phyloP scores from a whole-genome alignment of 35 echinoderm and acorn worm genomes.

The Chiridota heheva region DNA sequence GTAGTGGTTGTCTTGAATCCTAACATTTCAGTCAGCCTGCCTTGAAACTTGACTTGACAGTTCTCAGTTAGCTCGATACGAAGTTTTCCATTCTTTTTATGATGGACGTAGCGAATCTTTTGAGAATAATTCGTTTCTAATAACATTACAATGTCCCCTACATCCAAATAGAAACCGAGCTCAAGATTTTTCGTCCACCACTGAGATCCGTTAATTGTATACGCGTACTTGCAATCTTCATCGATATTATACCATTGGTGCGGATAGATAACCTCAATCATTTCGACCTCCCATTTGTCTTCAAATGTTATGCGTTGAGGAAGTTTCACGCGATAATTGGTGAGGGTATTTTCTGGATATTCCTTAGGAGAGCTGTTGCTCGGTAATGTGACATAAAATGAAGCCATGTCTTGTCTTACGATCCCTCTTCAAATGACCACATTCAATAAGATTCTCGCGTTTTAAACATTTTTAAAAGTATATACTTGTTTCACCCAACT shows the following conservation, averaged over 20 bases:
- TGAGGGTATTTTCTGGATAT: conserved; percentile 31
- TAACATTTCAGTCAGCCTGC: conserved; percentile 19
- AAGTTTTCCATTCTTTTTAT: conserved; percentile 22
- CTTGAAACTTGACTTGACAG: neutral
- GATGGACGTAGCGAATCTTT: conserved; percentile 8
- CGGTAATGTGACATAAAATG: conserved; percentile 20
- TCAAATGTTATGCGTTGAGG: conserved; percentile 20
- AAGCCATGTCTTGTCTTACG: no score
- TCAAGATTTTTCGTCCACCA: conserved; percentile 1
- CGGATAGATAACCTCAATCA: conserved; percentile 18
- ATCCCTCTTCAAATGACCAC: no score
- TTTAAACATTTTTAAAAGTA: no score
- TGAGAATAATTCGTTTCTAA: neutral
- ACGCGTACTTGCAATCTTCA: neutral
- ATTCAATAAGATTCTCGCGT: no score
- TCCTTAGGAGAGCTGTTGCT: conserved; percentile 19
- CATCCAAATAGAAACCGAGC: neutral
- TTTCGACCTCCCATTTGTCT: conserved; percentile 21
- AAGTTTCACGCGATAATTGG: conserved; percentile 40
- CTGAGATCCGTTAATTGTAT: neutral
- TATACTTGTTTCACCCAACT: no score
- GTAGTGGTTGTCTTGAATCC: conserved; percentile 13
- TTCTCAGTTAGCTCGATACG: neutral
- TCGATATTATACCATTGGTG: conserved; percentile 45
- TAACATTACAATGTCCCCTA: neutral